These are phyloP conservation scores for Neolamprologus multifasciatus DNA, from an alignment of 2,797 vertebrate genomes.

Conservation along the genomic window DNA sequence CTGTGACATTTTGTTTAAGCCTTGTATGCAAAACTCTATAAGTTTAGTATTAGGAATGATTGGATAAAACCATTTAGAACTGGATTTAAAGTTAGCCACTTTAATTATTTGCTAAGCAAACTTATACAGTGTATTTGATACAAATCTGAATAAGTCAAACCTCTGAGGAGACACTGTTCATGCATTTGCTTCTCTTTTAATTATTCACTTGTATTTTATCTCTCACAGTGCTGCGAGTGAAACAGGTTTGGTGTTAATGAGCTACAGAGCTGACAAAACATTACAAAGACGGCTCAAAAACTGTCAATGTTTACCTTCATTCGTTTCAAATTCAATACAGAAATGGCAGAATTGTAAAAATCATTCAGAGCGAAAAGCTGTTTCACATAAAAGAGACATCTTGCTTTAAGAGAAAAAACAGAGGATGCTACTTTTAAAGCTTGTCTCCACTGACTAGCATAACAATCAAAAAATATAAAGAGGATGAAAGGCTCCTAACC, in stretches of 20 bases:
- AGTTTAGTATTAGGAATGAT: not conserved
- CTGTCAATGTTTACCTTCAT: not conserved
- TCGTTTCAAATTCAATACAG: not conserved
- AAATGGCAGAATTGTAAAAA: not conserved
- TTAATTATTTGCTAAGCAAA: not conserved
- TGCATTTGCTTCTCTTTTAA: not conserved
- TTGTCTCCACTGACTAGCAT: not conserved
- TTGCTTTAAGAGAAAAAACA: not conserved
- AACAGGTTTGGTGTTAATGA: not conserved
- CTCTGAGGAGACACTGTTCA: not conserved
- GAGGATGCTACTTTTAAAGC: not conserved
- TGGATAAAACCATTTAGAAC: not conserved
- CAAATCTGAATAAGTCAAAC: not conserved
- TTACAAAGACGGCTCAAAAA: not conserved
- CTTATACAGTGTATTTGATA: not conserved
- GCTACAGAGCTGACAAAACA: not conserved
- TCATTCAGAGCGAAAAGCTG: not conserved
- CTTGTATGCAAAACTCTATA: not conserved
- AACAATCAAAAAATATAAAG: not conserved
- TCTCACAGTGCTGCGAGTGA: not conserved
- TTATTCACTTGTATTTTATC: slow-evolving; percentile 6
- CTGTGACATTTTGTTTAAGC: not conserved
- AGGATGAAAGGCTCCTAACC: not conserved
- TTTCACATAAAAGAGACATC: not conserved
- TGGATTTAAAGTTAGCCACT: not conserved